Percentiles rank a stretch among this genome's conserved stretches.
Evolutionary conservation across 2,797 vertebrate genomes (phyloP).

Genomic region (Enteromius treurensis): DNA sequence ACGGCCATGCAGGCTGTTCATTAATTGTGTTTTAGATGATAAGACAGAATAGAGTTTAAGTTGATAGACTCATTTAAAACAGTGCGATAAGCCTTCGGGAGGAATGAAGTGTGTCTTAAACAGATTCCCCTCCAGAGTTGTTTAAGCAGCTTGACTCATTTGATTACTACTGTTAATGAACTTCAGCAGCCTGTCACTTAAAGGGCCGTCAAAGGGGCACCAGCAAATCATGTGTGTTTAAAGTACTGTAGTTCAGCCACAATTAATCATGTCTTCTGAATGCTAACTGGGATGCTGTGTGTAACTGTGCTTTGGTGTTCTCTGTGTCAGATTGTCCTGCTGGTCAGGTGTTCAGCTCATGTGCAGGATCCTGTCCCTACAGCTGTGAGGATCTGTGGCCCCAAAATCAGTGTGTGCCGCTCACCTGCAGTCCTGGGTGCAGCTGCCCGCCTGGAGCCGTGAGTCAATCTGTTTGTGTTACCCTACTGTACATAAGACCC

Average conservation of each 20-base stretch:
- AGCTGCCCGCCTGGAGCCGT: conserved; percentile 82
- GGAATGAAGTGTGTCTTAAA: conserved; percentile 21
- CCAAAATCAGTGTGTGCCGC: conserved; percentile 76
- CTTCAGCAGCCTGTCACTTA: not conserved
- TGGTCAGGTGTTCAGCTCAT: conserved; percentile 74
- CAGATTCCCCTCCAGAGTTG: not conserved
- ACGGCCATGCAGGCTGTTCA: conserved; percentile 3
- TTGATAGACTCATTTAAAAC: conserved; percentile 21
- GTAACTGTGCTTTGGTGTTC: not conserved
- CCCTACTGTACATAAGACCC: not conserved
- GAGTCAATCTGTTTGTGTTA: conserved; percentile 33
- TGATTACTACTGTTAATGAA: conserved; percentile 30
- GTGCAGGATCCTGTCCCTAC: conserved; percentile 81
- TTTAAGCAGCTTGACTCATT: not conserved
- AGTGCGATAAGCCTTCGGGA: conserved; percentile 10
- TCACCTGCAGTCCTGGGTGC: conserved; percentile 81
- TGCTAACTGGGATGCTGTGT: not conserved
- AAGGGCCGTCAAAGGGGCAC: not conserved
- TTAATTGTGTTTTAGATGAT: conserved; percentile 29
- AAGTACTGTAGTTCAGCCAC: not conserved
- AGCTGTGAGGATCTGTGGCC: conserved; percentile 83
- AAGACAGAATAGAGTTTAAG: conserved; percentile 17
- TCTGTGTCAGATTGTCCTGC: conserved; percentile 78
- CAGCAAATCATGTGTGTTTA: conserved; percentile 3
- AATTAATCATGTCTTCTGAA: not conserved